Evolutionary conservation across 1,140 invertebrate genomes (phyloP).

Genomic region (Tetranychus cinnabarinus): DNA sequence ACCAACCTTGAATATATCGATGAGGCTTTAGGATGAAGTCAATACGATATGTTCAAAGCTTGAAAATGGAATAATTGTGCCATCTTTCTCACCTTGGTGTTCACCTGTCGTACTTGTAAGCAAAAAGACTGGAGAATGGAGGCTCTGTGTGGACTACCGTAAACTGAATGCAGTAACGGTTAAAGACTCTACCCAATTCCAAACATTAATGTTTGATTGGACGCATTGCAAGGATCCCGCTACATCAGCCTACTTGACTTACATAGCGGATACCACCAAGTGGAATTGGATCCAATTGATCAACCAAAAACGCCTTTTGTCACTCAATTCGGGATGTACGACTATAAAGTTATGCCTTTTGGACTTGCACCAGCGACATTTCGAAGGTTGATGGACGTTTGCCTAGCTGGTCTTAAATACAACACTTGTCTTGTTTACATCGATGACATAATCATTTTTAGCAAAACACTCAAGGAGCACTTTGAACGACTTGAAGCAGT

Average conservation of each 20-base stretch:
- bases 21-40: too few relatives aligned
- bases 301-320: constrained; percentile 3
- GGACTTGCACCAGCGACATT: constrained; percentile 13
- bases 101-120: not conserved
- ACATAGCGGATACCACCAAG: constrained; percentile 24
- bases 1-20: too few relatives aligned
- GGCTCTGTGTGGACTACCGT: not conserved
- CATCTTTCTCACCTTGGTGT: not conserved
- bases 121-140: not conserved
- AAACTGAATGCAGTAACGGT: not conserved
- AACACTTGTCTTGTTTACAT: constrained; percentile 11
- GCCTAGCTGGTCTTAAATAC: constrained; percentile 5
- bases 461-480: constrained; percentile 12
- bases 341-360: constrained; percentile 13
- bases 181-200: not conserved
- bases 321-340: constrained; percentile 3
- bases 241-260: constrained; percentile 18
- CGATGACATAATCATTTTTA: constrained; percentile 15
- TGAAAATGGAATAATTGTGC: not conserved
- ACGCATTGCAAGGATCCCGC: not conserved
- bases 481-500: constrained; percentile 11
- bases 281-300: constrained; percentile 16
- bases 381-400: constrained; percentile 13
- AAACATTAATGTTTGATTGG: not conserved
- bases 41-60: not conserved